Evolutionary conservation across 2,888 invertebrate species (phyloP).

Genomic region (Dromius quadrimaculatus): DNA sequence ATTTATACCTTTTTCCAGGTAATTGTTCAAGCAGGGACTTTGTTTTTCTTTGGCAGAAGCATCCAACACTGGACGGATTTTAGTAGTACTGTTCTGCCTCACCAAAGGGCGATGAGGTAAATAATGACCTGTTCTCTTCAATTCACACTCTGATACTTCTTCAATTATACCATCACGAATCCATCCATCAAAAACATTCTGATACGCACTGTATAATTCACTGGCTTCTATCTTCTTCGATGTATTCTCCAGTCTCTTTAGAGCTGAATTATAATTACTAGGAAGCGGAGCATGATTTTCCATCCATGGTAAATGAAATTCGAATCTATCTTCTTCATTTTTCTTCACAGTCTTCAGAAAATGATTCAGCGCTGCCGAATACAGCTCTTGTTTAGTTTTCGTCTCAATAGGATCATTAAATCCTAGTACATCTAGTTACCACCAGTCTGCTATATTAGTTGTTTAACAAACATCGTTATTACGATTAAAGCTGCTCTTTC

Average conservation of each 20-base stretch:
- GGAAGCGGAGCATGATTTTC: slow-evolving; percentile 44
- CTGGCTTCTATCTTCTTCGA: not conserved
- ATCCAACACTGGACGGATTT: not conserved
- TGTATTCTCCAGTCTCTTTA: slow-evolving; percentile 16
- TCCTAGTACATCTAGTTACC: not conserved
- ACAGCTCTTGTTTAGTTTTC: not conserved
- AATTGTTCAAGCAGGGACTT: not conserved
- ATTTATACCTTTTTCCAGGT: slow-evolving; percentile 58
- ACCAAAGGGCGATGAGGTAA: slow-evolving; percentile 9
- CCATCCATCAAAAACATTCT: not conserved
- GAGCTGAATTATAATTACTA: slow-evolving; percentile 36
- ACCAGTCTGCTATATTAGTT: slow-evolving; percentile 28
- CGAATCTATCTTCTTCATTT: slow-evolving; percentile 37
- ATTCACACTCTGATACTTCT: not conserved
- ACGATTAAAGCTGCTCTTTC: not conserved
- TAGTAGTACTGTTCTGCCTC: not conserved
- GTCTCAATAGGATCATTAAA: slow-evolving; percentile 8
- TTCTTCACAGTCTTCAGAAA: slow-evolving; percentile 6
- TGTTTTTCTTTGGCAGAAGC: not conserved
- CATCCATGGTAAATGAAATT: slow-evolving; percentile 48
- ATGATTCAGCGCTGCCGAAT: not conserved
- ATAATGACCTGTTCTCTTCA: not conserved
- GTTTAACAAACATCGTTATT: slow-evolving; percentile 44
- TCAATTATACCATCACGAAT: not conserved
- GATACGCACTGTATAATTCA: not conserved